Evolutionary conservation across 2,797 vertebrate genomes (phyloP).

Genomic region (Poecilia wingei): DNA sequence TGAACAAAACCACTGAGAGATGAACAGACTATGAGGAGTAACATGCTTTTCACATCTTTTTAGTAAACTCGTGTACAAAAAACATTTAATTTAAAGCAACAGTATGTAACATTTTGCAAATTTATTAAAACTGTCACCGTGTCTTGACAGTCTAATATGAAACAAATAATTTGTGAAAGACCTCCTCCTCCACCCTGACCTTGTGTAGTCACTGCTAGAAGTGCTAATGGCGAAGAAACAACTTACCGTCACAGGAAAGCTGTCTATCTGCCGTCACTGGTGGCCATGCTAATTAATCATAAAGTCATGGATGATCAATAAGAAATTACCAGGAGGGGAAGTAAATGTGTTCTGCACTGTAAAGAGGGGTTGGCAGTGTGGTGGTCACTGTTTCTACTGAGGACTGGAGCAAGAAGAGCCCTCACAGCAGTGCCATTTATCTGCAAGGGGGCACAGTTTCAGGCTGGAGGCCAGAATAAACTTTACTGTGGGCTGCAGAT

Average conservation of each 20-base stretch:
- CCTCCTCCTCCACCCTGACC: no score
- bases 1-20: slow-evolving; percentile 32
- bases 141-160: no score
- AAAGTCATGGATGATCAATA: background rate
- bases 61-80: background rate
- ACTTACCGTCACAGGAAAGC: no score
- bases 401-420: background rate
- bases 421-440: background rate
- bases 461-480: background rate
- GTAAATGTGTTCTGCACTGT: background rate
- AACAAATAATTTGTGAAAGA: no score
- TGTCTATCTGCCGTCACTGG: no score
- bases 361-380: background rate
- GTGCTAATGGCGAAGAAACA: no score
- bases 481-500: background rate
- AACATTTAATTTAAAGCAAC: background rate
- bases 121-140: no score
- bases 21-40: slow-evolving; percentile 6
- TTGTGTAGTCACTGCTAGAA: no score
- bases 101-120: no score
- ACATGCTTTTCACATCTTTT: background rate
- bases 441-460: background rate
- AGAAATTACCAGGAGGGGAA: background rate
- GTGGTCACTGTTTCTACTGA: background rate
- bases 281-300: background rate